A percentile compares a stretch with the other conserved stretches of the same genome.
Conservation (phyloP, 2,113 vertebrate genomes). For the Bufo bufo region DNA sequence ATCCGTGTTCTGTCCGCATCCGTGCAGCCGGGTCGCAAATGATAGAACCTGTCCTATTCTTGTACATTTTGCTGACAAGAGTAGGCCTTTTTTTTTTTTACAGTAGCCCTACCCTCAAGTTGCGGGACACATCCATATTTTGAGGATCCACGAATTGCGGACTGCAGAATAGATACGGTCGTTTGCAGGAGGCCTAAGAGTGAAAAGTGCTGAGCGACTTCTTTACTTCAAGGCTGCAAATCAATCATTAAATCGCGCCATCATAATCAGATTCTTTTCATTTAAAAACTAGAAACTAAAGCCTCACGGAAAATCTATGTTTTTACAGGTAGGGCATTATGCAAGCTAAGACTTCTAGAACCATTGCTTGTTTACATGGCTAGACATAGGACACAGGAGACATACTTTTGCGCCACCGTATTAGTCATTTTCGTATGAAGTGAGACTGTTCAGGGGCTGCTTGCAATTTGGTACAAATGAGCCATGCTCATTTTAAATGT, state of each 20-base stretch:
- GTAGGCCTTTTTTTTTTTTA: too few relatives aligned
- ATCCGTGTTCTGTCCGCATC: too few relatives aligned
- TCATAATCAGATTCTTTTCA: not conserved
- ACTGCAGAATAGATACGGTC: too few relatives aligned
- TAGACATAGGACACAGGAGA: slow-evolving; percentile 58
- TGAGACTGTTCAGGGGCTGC: slow-evolving; percentile 54
- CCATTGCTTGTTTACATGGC: slow-evolving; percentile 55
- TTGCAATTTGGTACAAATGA: slow-evolving; percentile 60
- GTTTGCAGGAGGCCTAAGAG: not conserved
- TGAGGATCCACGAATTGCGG: too few relatives aligned
- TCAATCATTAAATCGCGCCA: not conserved
- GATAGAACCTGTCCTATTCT: too few relatives aligned
- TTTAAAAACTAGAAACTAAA: not conserved
- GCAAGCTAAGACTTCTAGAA: slow-evolving; percentile 13
- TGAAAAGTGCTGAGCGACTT: not conserved
- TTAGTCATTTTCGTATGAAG: slow-evolving; percentile 59
- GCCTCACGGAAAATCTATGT: not conserved
- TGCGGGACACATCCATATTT: too few relatives aligned
- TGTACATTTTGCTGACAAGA: too few relatives aligned
- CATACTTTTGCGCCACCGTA: slow-evolving; percentile 54
- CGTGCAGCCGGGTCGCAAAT: too few relatives aligned
- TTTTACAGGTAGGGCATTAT: not conserved
- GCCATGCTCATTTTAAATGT: slow-evolving; percentile 56
- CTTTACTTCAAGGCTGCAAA: not conserved
- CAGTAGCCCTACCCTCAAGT: too few relatives aligned